These are phyloP conservation scores for Anhinga rufa DNA, from an alignment of 2,113 vertebrate species.

Conservation along the genomic window DNA sequence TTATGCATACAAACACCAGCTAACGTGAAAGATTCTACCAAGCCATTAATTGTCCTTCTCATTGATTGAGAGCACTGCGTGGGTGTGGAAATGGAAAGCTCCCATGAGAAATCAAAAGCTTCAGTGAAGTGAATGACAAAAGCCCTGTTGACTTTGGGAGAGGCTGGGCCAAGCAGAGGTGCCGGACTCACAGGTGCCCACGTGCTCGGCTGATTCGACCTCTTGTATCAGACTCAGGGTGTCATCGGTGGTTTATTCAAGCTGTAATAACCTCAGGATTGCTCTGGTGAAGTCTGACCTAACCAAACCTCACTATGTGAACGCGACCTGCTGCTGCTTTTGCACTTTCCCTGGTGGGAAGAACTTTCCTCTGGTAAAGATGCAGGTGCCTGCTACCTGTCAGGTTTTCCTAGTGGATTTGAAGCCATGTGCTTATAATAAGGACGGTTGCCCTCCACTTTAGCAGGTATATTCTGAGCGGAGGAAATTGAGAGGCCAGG, in stretches of 20 bases:
- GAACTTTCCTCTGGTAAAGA: not conserved
- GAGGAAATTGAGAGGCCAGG: not conserved
- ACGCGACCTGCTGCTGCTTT: not conserved
- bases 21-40: not conserved
- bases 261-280: not conserved
- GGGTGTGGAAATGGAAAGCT: not conserved
- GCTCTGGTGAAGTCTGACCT: not conserved
- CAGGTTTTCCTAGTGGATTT: not conserved
- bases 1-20: not conserved
- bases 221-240: not conserved
- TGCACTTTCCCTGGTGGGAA: not conserved
- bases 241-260: not conserved
- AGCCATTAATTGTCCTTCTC: not conserved
- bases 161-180: not conserved
- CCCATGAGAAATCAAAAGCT: not conserved
- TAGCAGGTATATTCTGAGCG: fast-evolving
- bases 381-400: fast-evolving
- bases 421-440: not conserved
- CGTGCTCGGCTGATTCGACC: fast-evolving
- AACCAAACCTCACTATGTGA: not conserved
- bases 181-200: fast-evolving
- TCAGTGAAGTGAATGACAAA: not conserved
- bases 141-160: not conserved
- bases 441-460: not conserved
- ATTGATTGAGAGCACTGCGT: not conserved